phyloP scores from a whole-genome alignment of 2,888 invertebrate genomes.

The Drosophila cognata region DNA sequence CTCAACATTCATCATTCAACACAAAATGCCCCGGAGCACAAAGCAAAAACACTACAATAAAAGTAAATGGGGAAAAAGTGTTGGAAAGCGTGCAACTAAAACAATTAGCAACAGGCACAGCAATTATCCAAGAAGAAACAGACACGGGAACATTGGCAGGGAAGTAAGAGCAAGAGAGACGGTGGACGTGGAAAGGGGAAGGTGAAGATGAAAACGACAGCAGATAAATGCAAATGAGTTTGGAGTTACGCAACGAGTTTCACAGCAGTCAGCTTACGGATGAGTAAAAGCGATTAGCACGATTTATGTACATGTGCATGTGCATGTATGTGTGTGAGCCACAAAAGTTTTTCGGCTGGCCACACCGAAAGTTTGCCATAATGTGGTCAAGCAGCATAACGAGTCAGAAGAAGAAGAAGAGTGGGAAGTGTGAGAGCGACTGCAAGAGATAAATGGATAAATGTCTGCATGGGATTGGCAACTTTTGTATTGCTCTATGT shows the following conservation, averaged over 20 bases:
- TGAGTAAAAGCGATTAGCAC: slow-evolving; percentile 71
- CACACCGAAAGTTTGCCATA: slow-evolving; percentile 61
- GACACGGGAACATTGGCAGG: slow-evolving; percentile 17
- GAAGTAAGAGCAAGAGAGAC: not conserved
- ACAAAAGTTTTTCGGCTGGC: slow-evolving; percentile 48
- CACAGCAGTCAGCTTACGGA: slow-evolving; percentile 69
- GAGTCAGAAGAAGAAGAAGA: slow-evolving; percentile 1
- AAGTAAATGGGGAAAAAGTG: slow-evolving; percentile 49
- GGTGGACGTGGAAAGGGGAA: not conserved
- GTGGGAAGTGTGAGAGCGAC: slow-evolving; percentile 2
- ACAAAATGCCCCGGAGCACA: slow-evolving; percentile 37
- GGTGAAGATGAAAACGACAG: slow-evolving; percentile 50
- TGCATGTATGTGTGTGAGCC: slow-evolving; percentile 34
- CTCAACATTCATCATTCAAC: slow-evolving; percentile 57
- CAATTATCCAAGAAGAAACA: slow-evolving; percentile 61
- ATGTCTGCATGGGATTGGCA: slow-evolving; percentile 48
- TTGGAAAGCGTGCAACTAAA: slow-evolving; percentile 61
- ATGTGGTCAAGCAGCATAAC: slow-evolving; percentile 47
- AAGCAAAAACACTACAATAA: slow-evolving; percentile 27
- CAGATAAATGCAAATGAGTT: slow-evolving; percentile 78
- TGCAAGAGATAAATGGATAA: slow-evolving; percentile 49
- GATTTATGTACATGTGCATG: slow-evolving; percentile 55
- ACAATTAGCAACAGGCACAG: slow-evolving; percentile 77
- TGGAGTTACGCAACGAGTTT: slow-evolving; percentile 44
- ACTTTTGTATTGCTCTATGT: slow-evolving; percentile 39